These are phyloP conservation scores for Argyra leucocephala DNA, from an alignment of 2,888 invertebrate genomes.

Conservation along the genomic window DNA sequence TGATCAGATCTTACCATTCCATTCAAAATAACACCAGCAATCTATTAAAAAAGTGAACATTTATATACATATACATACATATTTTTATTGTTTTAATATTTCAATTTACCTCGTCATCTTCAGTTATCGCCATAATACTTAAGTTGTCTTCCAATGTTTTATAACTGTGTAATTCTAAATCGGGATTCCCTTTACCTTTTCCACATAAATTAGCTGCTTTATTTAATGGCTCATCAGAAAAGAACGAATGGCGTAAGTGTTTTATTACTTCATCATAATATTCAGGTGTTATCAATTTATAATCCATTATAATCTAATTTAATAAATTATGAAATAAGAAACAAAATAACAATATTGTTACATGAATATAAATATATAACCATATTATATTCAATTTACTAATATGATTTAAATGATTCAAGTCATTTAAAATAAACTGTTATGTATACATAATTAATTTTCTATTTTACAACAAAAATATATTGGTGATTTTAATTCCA, in stretches of 20 bases:
- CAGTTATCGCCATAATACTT: conserved; percentile 58
- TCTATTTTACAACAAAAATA: too few species aligned
- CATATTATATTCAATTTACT: too few species aligned
- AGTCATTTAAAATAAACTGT: too few species aligned
- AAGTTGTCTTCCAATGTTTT: conserved; percentile 64
- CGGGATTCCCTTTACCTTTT: conserved; percentile 58
- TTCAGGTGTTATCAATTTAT: conserved; percentile 34
- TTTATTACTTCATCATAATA: conserved; percentile 53
- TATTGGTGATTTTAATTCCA: too few species aligned
- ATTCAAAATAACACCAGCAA: conserved; percentile 68
- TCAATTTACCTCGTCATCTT: conserved; percentile 51
- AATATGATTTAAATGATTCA: too few species aligned
- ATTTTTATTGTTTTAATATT: too few species aligned
- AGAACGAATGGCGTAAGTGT: conserved; percentile 65
- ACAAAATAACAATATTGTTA: too few species aligned
- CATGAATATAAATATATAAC: too few species aligned
- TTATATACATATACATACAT: not conserved
- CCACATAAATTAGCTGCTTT: conserved; percentile 62
- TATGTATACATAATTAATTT: too few species aligned
- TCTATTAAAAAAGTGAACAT: conserved; percentile 46
- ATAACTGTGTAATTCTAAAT: conserved; percentile 62
- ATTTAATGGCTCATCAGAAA: conserved; percentile 76
- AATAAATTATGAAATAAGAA: too few species aligned
- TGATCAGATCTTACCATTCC: conserved; percentile 67
- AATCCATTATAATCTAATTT: conserved; percentile 35